These are phyloP conservation scores for Dipodomys ordii DNA, from an alignment of 2,113 vertebrate genomes.

Conservation along the genomic window DNA sequence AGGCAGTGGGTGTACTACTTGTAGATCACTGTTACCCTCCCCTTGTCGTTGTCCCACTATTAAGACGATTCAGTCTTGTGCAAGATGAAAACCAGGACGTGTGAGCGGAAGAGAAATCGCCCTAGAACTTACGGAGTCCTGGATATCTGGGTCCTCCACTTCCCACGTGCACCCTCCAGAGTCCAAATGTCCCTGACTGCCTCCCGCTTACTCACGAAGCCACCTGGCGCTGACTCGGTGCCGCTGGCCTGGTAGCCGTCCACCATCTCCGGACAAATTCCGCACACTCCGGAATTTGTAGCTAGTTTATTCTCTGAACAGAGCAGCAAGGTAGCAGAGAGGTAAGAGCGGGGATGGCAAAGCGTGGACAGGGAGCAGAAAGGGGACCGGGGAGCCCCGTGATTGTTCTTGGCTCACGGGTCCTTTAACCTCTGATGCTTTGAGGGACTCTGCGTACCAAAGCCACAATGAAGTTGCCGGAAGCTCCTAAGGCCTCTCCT, in stretches of 20 bases:
- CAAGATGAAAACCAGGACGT: not conserved
- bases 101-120: not conserved
- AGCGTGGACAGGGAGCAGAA: not conserved
- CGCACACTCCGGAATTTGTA: fast-evolving
- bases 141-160: not conserved
- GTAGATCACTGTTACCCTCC: not conserved
- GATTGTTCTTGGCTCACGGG: not conserved
- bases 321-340: not conserved
- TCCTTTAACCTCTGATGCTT: not conserved
- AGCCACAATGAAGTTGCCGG: not conserved
- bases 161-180: not conserved
- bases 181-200: not conserved
- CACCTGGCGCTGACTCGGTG: no score
- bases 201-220: no score
- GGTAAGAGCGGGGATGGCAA: not conserved
- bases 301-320: not conserved
- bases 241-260: no score
- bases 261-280: no score
- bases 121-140: not conserved
- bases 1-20: no score
- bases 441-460: not conserved
- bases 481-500: not conserved
- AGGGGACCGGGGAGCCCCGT: not conserved
- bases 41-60: not conserved
- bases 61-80: not conserved